A percentile compares a stretch with the other conserved stretches of the same genome.
Conservation (phyloP, 2,888 invertebrate genomes). For the Dorcus hopei region DNA sequence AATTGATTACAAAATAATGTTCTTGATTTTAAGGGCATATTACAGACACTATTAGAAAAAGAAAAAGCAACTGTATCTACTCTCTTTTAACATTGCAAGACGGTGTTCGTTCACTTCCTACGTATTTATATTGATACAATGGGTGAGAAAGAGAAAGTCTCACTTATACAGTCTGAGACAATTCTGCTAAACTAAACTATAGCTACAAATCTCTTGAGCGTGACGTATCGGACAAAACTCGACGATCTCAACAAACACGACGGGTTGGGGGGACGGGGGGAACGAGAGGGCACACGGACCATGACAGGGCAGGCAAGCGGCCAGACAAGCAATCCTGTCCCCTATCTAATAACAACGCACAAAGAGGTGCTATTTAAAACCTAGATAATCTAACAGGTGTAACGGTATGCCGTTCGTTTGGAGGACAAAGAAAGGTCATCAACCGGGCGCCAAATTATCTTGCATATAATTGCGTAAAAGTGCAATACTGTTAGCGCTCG, state of each 20-base stretch:
- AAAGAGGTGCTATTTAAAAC: slow-evolving; percentile 21
- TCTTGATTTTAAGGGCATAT: too few relatives aligned
- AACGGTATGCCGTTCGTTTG: slow-evolving; percentile 28
- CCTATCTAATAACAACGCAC: slow-evolving; percentile 18
- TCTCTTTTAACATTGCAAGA: too few relatives aligned
- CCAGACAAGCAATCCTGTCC: slow-evolving; percentile 8
- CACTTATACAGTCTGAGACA: slow-evolving; percentile 7
- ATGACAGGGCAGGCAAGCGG: slow-evolving; percentile 19
- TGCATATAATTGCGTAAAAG: slow-evolving; percentile 18
- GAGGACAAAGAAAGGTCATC: slow-evolving; percentile 38
- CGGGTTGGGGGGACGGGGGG: not conserved
- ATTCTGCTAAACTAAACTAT: slow-evolving; percentile 8
- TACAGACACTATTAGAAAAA: too few relatives aligned
- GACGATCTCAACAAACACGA: slow-evolving; percentile 3
- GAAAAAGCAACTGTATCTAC: too few relatives aligned
- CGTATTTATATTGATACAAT: slow-evolving; percentile 4
- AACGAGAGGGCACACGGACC: slow-evolving; percentile 19
- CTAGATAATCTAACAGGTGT: slow-evolving; percentile 30
- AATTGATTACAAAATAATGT: too few relatives aligned
- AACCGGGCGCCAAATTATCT: slow-evolving; percentile 31
- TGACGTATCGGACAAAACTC: slow-evolving; percentile 15
- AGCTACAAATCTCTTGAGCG: slow-evolving; percentile 16
- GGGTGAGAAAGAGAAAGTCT: slow-evolving; percentile 7
- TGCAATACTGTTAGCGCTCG: slow-evolving; percentile 21
- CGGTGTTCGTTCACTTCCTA: not conserved